Conservation (phyloP, 1,140 invertebrate genomes). For the Procambarus clarkii region DNA sequence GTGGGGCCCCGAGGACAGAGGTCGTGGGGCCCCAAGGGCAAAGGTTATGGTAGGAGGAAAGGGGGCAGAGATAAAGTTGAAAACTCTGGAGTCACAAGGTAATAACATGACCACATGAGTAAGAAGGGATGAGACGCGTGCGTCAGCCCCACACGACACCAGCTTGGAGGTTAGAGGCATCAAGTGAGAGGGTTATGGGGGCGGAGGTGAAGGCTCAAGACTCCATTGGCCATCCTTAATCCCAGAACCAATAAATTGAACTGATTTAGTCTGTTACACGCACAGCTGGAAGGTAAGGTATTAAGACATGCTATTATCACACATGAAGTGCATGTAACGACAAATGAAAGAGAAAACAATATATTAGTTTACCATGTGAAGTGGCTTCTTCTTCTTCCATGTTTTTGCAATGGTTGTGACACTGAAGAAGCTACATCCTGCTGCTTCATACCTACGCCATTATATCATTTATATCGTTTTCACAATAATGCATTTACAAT, state of each 20-base stretch:
- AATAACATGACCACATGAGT: too few relatives aligned
- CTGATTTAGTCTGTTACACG: neutral
- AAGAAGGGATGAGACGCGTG: too few relatives aligned
- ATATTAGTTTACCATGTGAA: constrained; percentile 19
- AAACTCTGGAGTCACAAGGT: too few relatives aligned
- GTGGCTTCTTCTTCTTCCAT: constrained; percentile 44
- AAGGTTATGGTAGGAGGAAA: too few relatives aligned
- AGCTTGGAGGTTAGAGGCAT: too few relatives aligned
- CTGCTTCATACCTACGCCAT: too few relatives aligned
- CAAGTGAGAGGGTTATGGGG: neutral
- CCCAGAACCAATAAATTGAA: neutral
- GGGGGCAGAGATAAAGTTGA: too few relatives aligned
- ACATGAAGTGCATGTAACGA: neutral
- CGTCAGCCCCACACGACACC: too few relatives aligned
- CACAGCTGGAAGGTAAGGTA: neutral
- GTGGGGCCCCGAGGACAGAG: too few relatives aligned
- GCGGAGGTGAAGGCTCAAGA: constrained; percentile 10
- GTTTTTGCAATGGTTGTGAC: constrained; percentile 23
- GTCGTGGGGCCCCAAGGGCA: too few relatives aligned
- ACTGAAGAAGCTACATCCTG: neutral
- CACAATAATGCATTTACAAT: too few relatives aligned
- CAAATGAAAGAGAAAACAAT: neutral
- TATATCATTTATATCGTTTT: too few relatives aligned
- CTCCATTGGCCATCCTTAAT: neutral
- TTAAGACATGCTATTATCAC: neutral